Conservation (phyloP, 2,888 invertebrate species). For the Disparrhopalites patrizii region DNA sequence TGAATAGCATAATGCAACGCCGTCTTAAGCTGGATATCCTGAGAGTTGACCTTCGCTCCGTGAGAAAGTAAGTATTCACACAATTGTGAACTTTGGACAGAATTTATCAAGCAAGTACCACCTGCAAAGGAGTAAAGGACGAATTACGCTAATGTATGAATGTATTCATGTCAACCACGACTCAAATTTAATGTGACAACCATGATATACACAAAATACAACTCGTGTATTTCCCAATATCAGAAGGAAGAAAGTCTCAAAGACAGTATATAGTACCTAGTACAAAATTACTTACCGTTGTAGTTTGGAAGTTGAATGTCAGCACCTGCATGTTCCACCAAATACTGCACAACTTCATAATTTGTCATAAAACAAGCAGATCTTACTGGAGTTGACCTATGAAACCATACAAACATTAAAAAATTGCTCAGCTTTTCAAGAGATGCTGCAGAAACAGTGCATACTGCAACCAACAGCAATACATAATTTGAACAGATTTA, state of each 20-base stretch:
- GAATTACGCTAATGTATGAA: background rate
- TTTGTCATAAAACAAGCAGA: conserved; percentile 92
- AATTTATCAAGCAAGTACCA: conserved; percentile 89
- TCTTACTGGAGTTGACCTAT: conserved; percentile 72
- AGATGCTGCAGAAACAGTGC: background rate
- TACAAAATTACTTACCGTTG: conserved; percentile 62
- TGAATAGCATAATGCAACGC: conserved; percentile 91
- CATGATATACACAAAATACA: background rate
- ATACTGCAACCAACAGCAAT: too few relatives aligned
- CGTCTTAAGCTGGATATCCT: conserved; percentile 83
- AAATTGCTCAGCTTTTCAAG: background rate
- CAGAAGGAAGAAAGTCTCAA: too few relatives aligned
- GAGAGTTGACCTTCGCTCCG: conserved; percentile 79
- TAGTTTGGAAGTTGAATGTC: conserved; percentile 78
- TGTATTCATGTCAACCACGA: background rate
- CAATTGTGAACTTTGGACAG: conserved; percentile 77
- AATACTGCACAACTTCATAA: conserved; percentile 69
- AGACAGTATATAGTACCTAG: too few relatives aligned
- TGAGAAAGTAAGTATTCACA: conserved; percentile 71
- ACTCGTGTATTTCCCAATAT: background rate
- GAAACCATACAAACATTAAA: background rate
- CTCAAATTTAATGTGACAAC: too few relatives aligned
- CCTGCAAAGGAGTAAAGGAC: too few relatives aligned
- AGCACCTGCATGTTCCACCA: conserved; percentile 70
- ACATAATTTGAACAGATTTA: conserved; percentile 43